Evolutionary conservation across 30 jellyfish, hydroid and myxozoan species (phyloP), one percentile per base, ranked within the genome.

Genomic region (Hydractinia symbiolongicarpus): DNA sequence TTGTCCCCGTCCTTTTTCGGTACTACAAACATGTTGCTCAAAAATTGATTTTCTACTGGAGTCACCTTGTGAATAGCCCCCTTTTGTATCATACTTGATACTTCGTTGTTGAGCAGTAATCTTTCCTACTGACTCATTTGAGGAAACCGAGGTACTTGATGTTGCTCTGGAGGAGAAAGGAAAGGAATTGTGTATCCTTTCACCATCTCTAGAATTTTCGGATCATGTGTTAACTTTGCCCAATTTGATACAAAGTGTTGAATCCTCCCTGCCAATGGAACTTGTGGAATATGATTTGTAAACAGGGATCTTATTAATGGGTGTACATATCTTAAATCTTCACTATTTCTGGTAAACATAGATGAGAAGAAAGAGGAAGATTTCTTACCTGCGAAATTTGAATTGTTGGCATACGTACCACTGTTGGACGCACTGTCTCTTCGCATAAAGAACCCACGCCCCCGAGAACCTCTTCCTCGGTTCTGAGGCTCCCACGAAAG

Each of bases 1-100:
- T 71, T 71, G 44, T 3, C 80, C 60, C 80, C 80, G 80, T 71
- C 80, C 80, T 71, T 71, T 71, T 19, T 71, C 9, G 9, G 5
- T 5, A 71, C 80, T 53, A 71, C 60, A 71, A 71, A 71, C 53
- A 71, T 20, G 53, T 71, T 71, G 80, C 80, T 71, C 53, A 71
- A 53, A 58, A 71, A n/a, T 4, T 71, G 80, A 20, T 53, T 19
- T 50, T 49, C 5, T 50, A 9, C 44, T 7, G 8, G 80, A 49
- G 30, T 9, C 30, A 71, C 80, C 9, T 71, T 71, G 17, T 71
- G 9, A 30, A 71, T 50, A n/a, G 60, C 80, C 30, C 67, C 80
- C 50, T 9, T 71, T 71, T 58, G 17, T 71, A 71, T 19, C 80
- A 20, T 71, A n/a, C 17, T 58, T 11, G 30, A 30, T 7, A 71